Percentiles rank a stretch among this genome's conserved stretches.
Evolutionary conservation across 2,113 vertebrate species (phyloP).

Genomic region (Pygoscelis antarcticus): DNA sequence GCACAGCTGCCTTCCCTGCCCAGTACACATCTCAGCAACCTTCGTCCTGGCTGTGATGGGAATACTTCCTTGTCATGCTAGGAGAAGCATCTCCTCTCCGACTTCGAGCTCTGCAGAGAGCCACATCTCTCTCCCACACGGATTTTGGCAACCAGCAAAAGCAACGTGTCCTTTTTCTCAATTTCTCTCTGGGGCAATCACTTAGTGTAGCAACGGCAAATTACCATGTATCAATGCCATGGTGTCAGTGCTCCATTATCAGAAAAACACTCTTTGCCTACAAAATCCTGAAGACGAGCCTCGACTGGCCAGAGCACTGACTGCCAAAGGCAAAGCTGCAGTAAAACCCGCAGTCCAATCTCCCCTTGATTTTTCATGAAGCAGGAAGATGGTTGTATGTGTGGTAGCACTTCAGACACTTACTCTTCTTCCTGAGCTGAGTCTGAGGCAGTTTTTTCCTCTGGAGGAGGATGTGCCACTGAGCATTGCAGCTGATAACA

Average conservation of each 20-base stretch:
- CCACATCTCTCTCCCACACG: background rate
- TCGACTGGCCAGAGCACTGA: background rate
- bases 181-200: background rate
- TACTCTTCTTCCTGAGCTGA: background rate
- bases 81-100: background rate
- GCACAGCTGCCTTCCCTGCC: background rate
- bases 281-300: background rate
- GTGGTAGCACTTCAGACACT: background rate
- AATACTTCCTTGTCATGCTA: background rate
- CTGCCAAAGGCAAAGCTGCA: background rate
- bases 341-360: background rate
- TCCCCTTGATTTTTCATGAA: background rate
- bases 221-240: background rate
- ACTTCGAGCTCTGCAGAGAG: background rate
- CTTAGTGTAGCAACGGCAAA: background rate
- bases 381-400: background rate
- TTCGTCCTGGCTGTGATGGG: rapidly evolving
- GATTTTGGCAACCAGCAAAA: background rate
- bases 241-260: background rate
- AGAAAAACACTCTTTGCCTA: background rate
- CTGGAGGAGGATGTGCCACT: background rate
- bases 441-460: background rate
- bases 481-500: background rate
- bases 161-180: background rate
- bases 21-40: background rate